phyloP scores from a whole-genome alignment of 2,113 vertebrate genomes.

The Murina feae region DNA sequence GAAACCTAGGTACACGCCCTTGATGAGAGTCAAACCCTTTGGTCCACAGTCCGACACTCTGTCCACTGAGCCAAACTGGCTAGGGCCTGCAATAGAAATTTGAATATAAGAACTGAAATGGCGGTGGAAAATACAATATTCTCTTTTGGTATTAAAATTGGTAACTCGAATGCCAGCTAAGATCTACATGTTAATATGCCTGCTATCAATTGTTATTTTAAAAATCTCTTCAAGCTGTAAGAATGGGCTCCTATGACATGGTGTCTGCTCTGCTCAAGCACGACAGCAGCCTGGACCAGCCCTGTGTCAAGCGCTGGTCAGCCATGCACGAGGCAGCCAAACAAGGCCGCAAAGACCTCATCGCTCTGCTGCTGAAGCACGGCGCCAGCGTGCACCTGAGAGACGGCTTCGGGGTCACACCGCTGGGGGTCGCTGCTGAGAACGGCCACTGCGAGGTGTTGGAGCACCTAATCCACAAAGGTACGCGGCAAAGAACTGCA shows the following conservation, averaged over 20 bases:
- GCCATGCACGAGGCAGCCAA: conserved; percentile 90
- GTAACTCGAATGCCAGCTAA: background rate
- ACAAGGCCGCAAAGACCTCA: conserved; percentile 83
- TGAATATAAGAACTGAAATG: background rate
- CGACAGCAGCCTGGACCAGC: conserved; percentile 85
- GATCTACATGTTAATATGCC: background rate
- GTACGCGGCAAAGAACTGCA: conserved; percentile 56
- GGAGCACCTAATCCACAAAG: conserved; percentile 87
- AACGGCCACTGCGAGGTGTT: conserved; percentile 84
- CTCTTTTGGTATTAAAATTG: background rate
- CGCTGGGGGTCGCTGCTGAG: conserved; percentile 86
- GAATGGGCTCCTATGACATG: conserved; percentile 83
- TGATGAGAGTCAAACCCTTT: no score
- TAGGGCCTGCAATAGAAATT: background rate
- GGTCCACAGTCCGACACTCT: no score
- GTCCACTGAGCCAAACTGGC: no score
- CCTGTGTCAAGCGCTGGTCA: conserved; percentile 85
- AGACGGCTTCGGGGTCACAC: conserved; percentile 86
- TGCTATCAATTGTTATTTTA: conserved; percentile 30
- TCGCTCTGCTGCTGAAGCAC: conserved; percentile 84
- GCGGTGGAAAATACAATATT: background rate
- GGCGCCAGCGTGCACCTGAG: conserved; percentile 80
- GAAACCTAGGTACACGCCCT: no score
- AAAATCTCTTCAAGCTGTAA: conserved; percentile 81
- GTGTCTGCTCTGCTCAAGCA: conserved; percentile 82